Conservation (phyloP, 2,113 vertebrate genomes). For the Acanthisitta chloris region DNA sequence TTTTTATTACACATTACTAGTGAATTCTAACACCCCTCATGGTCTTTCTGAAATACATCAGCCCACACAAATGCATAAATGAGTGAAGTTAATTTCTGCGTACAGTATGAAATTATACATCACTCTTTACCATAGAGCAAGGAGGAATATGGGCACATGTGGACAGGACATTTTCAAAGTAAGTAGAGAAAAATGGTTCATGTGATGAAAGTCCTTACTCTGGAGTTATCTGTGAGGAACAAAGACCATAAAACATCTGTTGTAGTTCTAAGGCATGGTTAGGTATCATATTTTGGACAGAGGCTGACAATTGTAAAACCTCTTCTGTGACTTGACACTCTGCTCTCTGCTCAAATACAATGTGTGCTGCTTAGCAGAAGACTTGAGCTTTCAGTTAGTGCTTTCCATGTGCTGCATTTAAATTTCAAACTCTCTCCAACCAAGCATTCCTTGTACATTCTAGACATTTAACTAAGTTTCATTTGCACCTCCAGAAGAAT, state of each 20-base stretch:
- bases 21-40: background rate
- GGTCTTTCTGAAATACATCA: background rate
- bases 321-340: background rate
- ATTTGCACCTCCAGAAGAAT: background rate
- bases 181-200: background rate
- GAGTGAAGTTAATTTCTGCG: background rate
- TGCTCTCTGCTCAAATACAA: background rate
- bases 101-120: background rate
- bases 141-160: background rate
- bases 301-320: background rate
- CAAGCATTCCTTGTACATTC: background rate
- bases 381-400: background rate
- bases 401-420: background rate
- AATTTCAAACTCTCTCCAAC: background rate
- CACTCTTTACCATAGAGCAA: background rate
- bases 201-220: background rate
- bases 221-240: background rate
- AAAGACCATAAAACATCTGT: background rate
- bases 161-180: background rate
- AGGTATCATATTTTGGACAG: background rate
- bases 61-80: background rate
- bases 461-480: background rate
- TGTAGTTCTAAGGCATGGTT: background rate
- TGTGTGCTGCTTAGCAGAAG: background rate
- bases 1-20: background rate